phyloP scores from a whole-genome alignment of 2,888 invertebrate species.

The Chaetogeoica ovagalla region DNA sequence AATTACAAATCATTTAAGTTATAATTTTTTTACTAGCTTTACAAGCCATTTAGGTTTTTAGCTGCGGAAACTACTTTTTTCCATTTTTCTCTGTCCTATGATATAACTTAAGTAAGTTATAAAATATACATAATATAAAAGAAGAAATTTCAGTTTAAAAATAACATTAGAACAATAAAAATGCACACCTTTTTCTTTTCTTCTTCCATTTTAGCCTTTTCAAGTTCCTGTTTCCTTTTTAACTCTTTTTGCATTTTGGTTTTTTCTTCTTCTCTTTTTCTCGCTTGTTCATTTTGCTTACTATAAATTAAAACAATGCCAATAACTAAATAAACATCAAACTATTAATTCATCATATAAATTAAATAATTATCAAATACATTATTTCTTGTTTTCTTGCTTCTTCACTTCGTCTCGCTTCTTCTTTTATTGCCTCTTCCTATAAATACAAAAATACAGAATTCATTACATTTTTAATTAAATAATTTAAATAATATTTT shows the following conservation, averaged over 20 bases:
- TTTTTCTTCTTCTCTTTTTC: slow-evolving; percentile 45
- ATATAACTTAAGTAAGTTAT: too few species aligned
- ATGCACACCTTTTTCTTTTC: slow-evolving; percentile 42
- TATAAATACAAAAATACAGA: not conserved
- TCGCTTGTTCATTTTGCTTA: slow-evolving; percentile 55
- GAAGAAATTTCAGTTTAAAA: not conserved
- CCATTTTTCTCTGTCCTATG: too few species aligned
- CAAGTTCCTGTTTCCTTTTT: slow-evolving; percentile 54
- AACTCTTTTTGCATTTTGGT: slow-evolving; percentile 54
- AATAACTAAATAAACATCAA: not conserved
- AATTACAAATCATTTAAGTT: not conserved
- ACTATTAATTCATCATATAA: not conserved
- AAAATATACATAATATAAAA: not conserved
- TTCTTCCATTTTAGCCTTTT: slow-evolving; percentile 54
- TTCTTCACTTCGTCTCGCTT: slow-evolving; percentile 49
- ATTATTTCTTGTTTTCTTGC: slow-evolving; percentile 47
- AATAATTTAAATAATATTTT: not conserved
- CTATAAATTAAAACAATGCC: slow-evolving; percentile 54
- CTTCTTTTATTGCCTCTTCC: slow-evolving; percentile 50
- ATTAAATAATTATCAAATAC: slow-evolving; percentile 20
- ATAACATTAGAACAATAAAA: not conserved
- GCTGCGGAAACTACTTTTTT: too few species aligned
- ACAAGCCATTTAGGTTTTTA: too few species aligned
- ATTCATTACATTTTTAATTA: too few species aligned
- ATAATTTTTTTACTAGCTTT: too few species aligned